Conservation (phyloP, 2,888 invertebrate genomes). For the Hypselothyrea guttata region DNA sequence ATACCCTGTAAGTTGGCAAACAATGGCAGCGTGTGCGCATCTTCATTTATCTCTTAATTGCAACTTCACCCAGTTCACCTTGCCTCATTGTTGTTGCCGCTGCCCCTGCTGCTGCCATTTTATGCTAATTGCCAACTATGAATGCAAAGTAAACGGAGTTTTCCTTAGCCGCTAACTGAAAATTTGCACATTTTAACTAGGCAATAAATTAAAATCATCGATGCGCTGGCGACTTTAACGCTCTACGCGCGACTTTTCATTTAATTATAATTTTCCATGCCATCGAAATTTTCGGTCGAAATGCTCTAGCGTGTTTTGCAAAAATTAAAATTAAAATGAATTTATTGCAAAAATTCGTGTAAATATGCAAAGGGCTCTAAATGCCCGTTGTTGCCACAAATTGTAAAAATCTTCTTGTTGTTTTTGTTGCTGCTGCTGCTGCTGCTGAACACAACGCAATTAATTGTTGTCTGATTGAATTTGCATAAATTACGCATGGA, state of each 20-base stretch:
- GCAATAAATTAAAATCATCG: slow-evolving; percentile 62
- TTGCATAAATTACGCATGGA: slow-evolving; percentile 59
- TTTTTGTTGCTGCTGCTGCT: slow-evolving; percentile 6
- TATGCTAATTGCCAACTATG: slow-evolving; percentile 65
- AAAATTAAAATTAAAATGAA: slow-evolving; percentile 32
- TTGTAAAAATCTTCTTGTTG: too few species aligned
- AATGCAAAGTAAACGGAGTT: slow-evolving; percentile 61
- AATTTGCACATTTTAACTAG: slow-evolving; percentile 14
- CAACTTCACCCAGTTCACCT: slow-evolving; percentile 45
- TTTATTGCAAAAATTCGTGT: slow-evolving; percentile 66
- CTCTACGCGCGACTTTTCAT: slow-evolving; percentile 24
- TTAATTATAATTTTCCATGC: slow-evolving; percentile 9
- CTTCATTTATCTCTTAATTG: slow-evolving; percentile 58
- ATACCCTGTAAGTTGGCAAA: slow-evolving; percentile 46
- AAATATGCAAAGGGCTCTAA: slow-evolving; percentile 54
- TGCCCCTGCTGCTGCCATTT: slow-evolving; percentile 26
- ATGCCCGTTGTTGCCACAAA: slow-evolving; percentile 9
- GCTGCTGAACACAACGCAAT: slow-evolving; percentile 23
- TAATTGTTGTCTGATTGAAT: slow-evolving; percentile 63
- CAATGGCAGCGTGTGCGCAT: slow-evolving; percentile 57
- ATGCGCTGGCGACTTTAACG: slow-evolving; percentile 1
- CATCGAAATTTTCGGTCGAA: slow-evolving; percentile 12
- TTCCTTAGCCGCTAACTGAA: slow-evolving; percentile 37
- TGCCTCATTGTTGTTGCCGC: slow-evolving; percentile 21
- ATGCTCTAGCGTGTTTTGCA: slow-evolving; percentile 19